A percentile compares a stretch with the other conserved stretches of the same genome.
Evolutionary conservation across 2,797 vertebrate species (phyloP).

Genomic region (Liparis tanakae): DNA sequence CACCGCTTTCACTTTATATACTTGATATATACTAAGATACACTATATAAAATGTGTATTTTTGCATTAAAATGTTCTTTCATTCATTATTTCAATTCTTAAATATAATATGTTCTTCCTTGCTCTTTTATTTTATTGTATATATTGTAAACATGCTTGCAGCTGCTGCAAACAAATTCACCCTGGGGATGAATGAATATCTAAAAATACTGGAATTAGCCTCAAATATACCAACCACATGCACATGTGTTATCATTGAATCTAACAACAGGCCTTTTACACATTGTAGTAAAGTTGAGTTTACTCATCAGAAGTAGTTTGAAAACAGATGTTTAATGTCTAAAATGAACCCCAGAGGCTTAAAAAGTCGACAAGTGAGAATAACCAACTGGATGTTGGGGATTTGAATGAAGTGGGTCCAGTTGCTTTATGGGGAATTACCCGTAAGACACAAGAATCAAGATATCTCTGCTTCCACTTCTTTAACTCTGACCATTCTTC

Average conservation of each 20-base stretch:
- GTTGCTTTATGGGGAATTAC: background rate
- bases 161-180: no score
- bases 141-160: no score
- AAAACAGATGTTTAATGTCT: background rate
- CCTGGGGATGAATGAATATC: background rate
- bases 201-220: background rate
- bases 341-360: background rate
- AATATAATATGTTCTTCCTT: no score
- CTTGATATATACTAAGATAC: no score
- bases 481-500: background rate
- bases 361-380: background rate
- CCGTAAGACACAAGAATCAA: background rate
- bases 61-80: no score
- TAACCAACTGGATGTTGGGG: no score
- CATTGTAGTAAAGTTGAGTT: background rate
- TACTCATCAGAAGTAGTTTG: no score
- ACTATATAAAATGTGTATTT: no score
- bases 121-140: no score
- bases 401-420: background rate
- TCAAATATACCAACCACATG: constrained; percentile 1
- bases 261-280: background rate
- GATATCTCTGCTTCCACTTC: background rate
- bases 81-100: no score
- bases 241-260: background rate
- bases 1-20: no score